A percentile compares a stretch with the other conserved stretches of the same genome.
These are phyloP conservation scores for Hydractinia echinata DNA, from an alignment of 30 jellyfish, hydroid and myxozoan genomes.

Conservation along the genomic window DNA sequence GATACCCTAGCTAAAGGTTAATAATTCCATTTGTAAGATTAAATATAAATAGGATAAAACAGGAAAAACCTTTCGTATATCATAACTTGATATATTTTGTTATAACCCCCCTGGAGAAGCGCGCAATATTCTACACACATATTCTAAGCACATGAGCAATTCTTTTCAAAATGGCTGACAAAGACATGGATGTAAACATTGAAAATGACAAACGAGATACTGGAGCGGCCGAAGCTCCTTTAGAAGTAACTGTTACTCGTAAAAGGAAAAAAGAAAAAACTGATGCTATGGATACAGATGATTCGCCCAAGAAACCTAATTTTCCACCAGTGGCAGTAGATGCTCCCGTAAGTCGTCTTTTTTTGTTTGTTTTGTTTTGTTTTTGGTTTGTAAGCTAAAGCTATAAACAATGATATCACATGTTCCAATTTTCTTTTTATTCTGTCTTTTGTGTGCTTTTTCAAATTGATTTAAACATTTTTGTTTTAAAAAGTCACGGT, in stretches of 20 bases:
- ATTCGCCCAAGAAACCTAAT: slow-evolving; percentile 65
- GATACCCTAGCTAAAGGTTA: no score
- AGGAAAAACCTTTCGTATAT: no score
- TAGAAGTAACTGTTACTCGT: slow-evolving; percentile 46
- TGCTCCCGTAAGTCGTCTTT: neutral
- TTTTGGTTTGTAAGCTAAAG: neutral
- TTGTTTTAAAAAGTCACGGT: no score
- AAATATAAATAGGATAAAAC: no score
- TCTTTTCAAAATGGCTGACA: slow-evolving; percentile 24
- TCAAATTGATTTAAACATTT: no score
- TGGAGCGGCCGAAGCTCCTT: slow-evolving; percentile 75
- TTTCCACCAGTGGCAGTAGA: slow-evolving; percentile 88
- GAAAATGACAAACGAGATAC: slow-evolving; percentile 41
- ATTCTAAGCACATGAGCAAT: neutral
- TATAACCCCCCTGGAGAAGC: no score
- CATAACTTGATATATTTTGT: no score
- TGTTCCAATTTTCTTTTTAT: neutral
- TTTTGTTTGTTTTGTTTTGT: no score
- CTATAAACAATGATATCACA: neutral
- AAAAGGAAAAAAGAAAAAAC: slow-evolving; percentile 38
- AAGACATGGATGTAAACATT: slow-evolving; percentile 29
- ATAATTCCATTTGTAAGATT: no score
- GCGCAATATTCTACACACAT: neutral
- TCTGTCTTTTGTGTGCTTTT: no score
- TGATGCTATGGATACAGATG: slow-evolving; percentile 82